Evolutionary conservation across 2,113 vertebrate genomes (phyloP).

Genomic region (Colinus virginianus): DNA sequence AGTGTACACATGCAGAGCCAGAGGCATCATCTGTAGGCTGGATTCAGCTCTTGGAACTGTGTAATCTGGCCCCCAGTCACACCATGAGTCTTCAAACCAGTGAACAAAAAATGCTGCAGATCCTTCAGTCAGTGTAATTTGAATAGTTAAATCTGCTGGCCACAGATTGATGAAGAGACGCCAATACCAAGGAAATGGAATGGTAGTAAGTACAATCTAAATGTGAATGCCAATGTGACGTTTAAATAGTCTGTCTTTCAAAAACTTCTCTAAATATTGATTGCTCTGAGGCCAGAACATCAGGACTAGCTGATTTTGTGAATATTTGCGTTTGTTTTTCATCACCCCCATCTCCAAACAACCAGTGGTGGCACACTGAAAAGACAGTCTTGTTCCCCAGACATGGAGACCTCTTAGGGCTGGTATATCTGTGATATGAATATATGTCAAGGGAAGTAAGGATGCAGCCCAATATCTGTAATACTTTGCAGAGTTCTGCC

Average conservation of each 20-base stretch:
- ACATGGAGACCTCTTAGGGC: neutral
- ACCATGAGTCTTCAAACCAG: neutral
- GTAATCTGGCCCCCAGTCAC: neutral
- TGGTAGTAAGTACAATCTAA: neutral
- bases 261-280: neutral
- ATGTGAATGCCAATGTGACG: neutral
- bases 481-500: neutral
- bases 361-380: fast-evolving
- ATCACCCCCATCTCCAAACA: neutral
- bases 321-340: neutral
- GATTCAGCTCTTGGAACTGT: neutral
- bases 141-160: neutral
- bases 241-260: neutral
- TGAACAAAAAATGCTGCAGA: neutral
- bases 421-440: neutral
- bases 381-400: neutral
- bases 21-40: neutral
- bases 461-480: neutral
- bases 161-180: neutral
- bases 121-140: fast-evolving
- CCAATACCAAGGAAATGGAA: neutral
- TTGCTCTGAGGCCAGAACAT: fast-evolving
- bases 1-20: neutral
- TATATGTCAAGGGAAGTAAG: neutral
- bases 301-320: neutral